Base-by-base conservation (phyloP, 2,113 vertebrate genomes). In the Ovibos moschatus region DNA sequence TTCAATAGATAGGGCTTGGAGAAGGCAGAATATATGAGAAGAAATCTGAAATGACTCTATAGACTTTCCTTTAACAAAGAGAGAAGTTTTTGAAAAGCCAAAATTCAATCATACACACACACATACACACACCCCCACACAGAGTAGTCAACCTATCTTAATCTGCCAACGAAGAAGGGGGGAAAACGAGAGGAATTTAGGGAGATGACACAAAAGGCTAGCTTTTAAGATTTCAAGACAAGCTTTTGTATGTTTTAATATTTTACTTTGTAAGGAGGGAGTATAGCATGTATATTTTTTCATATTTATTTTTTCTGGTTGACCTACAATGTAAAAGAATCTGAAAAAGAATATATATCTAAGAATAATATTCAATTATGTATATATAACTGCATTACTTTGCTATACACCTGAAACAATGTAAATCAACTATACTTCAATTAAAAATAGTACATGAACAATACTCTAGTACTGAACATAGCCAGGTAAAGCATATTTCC, bases 21-120 rank as follows among this genome's bases (percentile, higher is more conserved):
- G 58, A 92, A 91, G 82, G 85, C 27, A 64, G 19, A 86, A 81
- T 62, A 78, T 58, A 60, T 67, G 40, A 94, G 55, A 97, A 76
- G 7, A 97, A 92, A 88, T 85, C 27, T 88, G 25, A 96, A 94
- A 91, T 86, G 53, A 90, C 4, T 89, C 27, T 83, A 57, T 12
- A 45, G 25, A 91, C 27, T 82, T 88, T 33, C 7, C 12, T 94
- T 93, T 58, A 95, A 92, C 53, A 71, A 87, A 92, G 58, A 94
- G 1, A 94, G 9, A 96, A 91, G 55, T 86, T 12, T 50, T 30
- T 40, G 25, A 76, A 33, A 94, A 55, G 30, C 8, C 74, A 90
- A 97, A 94, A 95, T 94, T 85, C 81, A 84, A 47, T n/a, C 74
- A 87, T 27, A 36, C 71, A 25, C 5, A 83, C 21, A 74, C 19